Evolutionary conservation across 64 coral and sea anemone species (phyloP).

Genomic region (Acropora tenuis): DNA sequence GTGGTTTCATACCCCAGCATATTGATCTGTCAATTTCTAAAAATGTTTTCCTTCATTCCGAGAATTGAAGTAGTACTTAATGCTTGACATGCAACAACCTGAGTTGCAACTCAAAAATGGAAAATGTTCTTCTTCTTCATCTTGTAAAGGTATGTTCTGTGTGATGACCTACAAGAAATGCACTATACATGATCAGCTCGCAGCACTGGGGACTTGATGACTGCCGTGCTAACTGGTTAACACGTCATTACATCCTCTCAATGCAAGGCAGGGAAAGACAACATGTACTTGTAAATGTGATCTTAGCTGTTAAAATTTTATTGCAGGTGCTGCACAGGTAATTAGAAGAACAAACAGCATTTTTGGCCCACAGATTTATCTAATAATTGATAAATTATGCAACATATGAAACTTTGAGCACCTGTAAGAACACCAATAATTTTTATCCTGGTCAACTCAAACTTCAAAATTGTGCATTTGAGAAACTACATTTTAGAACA

Average conservation of each 20-base stretch:
- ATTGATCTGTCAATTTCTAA: constrained; percentile 63
- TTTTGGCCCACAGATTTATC: no score
- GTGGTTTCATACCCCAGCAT: constrained; percentile 48
- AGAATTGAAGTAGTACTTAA: constrained; percentile 43
- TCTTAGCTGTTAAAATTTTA: no score
- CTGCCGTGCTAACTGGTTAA: no score
- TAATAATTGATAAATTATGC: neutral
- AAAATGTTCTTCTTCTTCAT: constrained; percentile 48
- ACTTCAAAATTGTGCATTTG: no score
- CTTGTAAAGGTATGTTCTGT: constrained; percentile 42
- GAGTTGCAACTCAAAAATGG: constrained; percentile 38
- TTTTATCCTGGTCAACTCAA: no score
- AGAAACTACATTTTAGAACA: no score
- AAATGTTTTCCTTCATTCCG: constrained; percentile 49
- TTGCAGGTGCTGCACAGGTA: no score
- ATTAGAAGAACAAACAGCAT: no score
- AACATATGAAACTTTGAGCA: neutral
- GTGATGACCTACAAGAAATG: neutral
- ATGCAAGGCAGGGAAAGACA: no score
- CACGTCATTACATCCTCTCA: no score
- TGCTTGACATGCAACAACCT: constrained; percentile 55
- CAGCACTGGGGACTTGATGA: neutral
- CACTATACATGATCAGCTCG: neutral
- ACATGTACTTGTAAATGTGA: no score
- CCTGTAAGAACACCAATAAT: no score